Base-by-base conservation (phyloP, 2,888 invertebrate species). In the Drosophila testacea region DNA sequence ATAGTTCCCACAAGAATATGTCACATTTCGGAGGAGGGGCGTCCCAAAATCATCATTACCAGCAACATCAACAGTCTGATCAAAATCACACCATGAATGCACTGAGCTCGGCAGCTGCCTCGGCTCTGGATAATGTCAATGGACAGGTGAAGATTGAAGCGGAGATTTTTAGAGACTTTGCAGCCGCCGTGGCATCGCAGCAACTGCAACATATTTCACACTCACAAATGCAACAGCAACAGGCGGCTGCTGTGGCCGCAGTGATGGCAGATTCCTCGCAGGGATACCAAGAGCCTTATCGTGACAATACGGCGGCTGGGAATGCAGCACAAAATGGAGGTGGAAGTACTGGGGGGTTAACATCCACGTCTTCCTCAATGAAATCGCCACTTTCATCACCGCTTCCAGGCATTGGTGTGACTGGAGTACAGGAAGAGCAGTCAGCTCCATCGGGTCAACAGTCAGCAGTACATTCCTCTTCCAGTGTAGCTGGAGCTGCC, bases 321-420 rank as follows among this genome's bases (percentile, higher is more conserved):
- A 74, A 69, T 27, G 78, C 63, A 0, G 65, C 69, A 0, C 80
- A 86, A 44, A 84, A 82, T 57, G 69, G 78, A 34, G 63, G 73
- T 6, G 79, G 79, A 4, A 90, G 88, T 67, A 75, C 72, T 7
- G 79, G 88, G n/a, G 84, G 84, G 30, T 67, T 91, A 6, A 88
- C 92, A 28, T 92, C 92, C 4, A 91, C 92, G 28, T 92, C 92
- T 4, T 92, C 92, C 13, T 92, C 92, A n/a, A 88, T 92, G 82
- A 92, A 92, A 68, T 92, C 92, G 1, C 91, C 92, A 6, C 65
- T 91, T 27, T 91, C 92, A 2, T 91, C 92, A 3, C 92, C 92
- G 4, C 65, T 91, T 41, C 75, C 84, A 6, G 87, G 73, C 16
- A 73, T 86, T 52, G 74, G 70, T 10, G 67, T 73, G 11, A 56